These are phyloP conservation scores for Machimus rusticus DNA, from an alignment of 2,888 invertebrate genomes.

Conservation along the genomic window DNA sequence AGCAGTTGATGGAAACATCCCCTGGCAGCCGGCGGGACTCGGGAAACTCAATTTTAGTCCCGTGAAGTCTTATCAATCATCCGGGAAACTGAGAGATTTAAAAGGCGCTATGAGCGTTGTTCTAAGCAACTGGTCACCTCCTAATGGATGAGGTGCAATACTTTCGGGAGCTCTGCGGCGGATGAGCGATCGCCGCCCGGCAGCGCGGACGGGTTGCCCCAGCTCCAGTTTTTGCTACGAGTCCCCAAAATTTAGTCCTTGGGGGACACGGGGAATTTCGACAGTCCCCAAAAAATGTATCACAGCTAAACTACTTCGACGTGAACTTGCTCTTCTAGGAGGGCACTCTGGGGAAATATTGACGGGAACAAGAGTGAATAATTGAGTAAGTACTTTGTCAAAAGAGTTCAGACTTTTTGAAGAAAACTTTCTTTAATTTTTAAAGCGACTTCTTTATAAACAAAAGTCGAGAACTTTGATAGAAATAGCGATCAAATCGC, in stretches of 20 bases:
- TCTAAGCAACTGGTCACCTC: slow-evolving; percentile 34
- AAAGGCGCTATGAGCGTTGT: slow-evolving; percentile 21
- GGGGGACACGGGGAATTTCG: not conserved
- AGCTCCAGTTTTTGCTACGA: not conserved
- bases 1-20: not conserved
- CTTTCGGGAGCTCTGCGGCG: not conserved
- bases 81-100: slow-evolving; percentile 14
- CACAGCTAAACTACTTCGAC: not conserved
- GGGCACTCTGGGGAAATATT: not conserved
- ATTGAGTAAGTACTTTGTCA: not conserved
- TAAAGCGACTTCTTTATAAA: no score
- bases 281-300: not conserved
- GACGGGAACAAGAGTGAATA: not conserved
- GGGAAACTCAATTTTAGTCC: slow-evolving; percentile 22
- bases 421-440: no score
- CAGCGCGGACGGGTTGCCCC: not conserved
- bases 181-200: slow-evolving; percentile 20
- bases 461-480: no score
- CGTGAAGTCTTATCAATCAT: slow-evolving; percentile 34
- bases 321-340: not conserved
- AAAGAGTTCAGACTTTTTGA: no score
- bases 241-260: not conserved
- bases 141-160: slow-evolving; percentile 34
- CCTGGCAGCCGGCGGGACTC: not conserved
- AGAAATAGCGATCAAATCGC: no score